These are phyloP conservation scores for Steinernema scapterisci DNA, from an alignment of 2,888 invertebrate genomes.

Conservation along the genomic window DNA sequence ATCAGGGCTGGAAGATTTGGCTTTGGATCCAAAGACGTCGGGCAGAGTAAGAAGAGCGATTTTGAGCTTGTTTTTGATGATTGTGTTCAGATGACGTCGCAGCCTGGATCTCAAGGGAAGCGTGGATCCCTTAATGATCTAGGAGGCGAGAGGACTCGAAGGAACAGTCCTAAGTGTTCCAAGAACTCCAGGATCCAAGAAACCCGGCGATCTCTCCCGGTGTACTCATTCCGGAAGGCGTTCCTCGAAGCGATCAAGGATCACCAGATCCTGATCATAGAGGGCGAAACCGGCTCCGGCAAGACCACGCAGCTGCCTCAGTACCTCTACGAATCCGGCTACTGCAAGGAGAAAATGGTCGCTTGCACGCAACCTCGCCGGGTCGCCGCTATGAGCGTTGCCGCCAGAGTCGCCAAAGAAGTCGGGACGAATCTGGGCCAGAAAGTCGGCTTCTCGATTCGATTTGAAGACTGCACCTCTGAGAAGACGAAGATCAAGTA, in stretches of 20 bases:
- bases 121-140: too few species aligned
- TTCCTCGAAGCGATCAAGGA: constrained; percentile 79
- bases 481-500: constrained; percentile 87
- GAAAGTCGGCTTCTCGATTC: constrained; percentile 75
- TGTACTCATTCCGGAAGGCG: too few species aligned
- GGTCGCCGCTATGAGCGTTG: constrained; percentile 99
- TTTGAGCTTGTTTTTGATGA: too few species aligned
- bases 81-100: too few species aligned
- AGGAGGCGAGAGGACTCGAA: too few species aligned
- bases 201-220: too few species aligned
- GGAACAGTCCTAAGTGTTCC: constrained; percentile 55
- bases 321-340: constrained; percentile 72
- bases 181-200: too few species aligned
- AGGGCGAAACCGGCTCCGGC: constrained; percentile 77
- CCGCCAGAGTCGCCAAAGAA: constrained; percentile 91
- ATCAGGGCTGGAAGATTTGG: too few species aligned
- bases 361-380: constrained; percentile 95
- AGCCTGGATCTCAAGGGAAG: too few species aligned
- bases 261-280: constrained; percentile 67
- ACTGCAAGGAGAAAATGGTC: constrained; percentile 75
- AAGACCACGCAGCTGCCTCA: constrained; percentile 74
- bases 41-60: too few species aligned
- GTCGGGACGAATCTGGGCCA: too few species aligned
- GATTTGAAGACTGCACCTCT: constrained; percentile 98
- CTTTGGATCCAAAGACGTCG: too few species aligned